Evolutionary conservation across 2,113 vertebrate species (phyloP), one percentile per base, ranked within the genome.

Genomic region (Copsychus sechellarum): DNA sequence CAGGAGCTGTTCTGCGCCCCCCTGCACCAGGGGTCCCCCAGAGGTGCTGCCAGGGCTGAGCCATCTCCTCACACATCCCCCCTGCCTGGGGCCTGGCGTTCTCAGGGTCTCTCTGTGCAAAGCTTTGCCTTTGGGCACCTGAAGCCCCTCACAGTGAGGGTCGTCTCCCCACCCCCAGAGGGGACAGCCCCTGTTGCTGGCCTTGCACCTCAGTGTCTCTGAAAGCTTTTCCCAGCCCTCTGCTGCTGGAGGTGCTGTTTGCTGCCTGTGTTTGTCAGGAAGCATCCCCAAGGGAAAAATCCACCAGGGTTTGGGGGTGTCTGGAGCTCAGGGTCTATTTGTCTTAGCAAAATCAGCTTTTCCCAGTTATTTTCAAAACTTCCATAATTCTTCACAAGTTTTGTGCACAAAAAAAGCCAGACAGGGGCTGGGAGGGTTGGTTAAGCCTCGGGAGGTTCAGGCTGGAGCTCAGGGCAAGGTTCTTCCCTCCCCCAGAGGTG

Each of bases 231-330:
- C 56, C 65, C 50, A 69, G 7, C n/a, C 20, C 8, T 8, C 31
- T 57, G 36, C 38, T 20, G 38, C 38, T 38, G 40, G 9, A 42
- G 3, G 4, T 12, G 25, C 38, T 24, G 5, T 51, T 80, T 43
- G 54, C 34, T 78, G 77, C 22, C 73, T 54, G 40, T 5, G 1
- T 58, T 72, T 47, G 36, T 29, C 22, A 34, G 15, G 71, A 40
- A 88, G 17, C 18, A 9, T 53, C 42, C 15, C 29, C 1, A 9
- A 3, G 29, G 25, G 29, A 19, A 26, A 73, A 69, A 33, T 3
- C 2, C 21, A 0, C 4, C 0, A 3, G 18, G 54, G 7, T 73
- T 62, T 6, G 21, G 50, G 20, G 33, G 25, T 16, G 36, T 50
- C 51, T 51, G 53, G 33, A 34, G 36, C 40, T 62, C 34, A 3